Evolutionary conservation across 53 echinoderm and acorn worm genomes (phyloP), one percentile per base, ranked within the genome.

Genomic region (Paracentrotus lividus): DNA sequence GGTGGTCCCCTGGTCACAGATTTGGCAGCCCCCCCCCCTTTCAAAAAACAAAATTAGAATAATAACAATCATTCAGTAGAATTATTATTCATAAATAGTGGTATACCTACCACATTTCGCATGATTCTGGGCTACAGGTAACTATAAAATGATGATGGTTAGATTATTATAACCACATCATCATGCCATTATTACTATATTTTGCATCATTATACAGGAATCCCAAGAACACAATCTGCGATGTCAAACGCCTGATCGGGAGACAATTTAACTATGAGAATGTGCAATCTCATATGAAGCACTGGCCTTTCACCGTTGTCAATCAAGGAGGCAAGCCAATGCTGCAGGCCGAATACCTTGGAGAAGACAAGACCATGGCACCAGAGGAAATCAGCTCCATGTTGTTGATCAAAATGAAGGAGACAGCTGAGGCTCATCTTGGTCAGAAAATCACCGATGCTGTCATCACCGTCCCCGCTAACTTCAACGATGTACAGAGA

Each of bases 381-480:
- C 98, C 98, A 36, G 98, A 96, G 58, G 98, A 97, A 56, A 88
- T 97, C 85, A 96, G 96, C 90, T 97, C 98, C 31, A 96, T 97
- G 96, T 95, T 97, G 1, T 93, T 97, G 5, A 92, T 86, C 10
- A 97, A 96, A 52, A 94, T 96, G 96, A 97, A 96, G 90, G 96
- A 97, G 93, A 97, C 98, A 10, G 96, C 97, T 0, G 98, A 98
- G 75, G 95, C 94, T 1, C 96, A 97, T 66, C 93, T 98, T 52
- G 97, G 97, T 18, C 92, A 95, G 57, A 93, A 94, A 47, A 94
- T 98, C 85, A 95, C 27, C 32, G 95, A 98, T 94, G 97, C 95
- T 40, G 95, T 97, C 90, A 93, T 97, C 87, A 96, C 96, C 31
- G 97, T 98, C 1, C 98, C 98, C 3, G 95, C 97, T 1, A 96